A percentile compares a stretch with the other conserved stretches of the same genome.
Evolutionary conservation across 2,797 vertebrate species (phyloP).

Genomic region (Manis crassicaudata): DNA sequence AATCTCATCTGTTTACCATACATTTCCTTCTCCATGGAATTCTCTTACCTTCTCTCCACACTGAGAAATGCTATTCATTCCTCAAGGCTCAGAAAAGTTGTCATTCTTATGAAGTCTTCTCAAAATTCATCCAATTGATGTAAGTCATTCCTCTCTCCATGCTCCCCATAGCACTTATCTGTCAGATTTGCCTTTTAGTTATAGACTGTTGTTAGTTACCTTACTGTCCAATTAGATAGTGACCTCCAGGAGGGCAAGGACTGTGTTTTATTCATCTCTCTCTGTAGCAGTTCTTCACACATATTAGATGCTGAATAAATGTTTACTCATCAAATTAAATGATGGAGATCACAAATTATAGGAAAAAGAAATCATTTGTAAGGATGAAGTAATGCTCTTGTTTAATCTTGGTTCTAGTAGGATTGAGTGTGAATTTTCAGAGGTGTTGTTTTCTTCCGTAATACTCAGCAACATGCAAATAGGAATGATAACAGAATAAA

Average conservation of each 20-base stretch:
- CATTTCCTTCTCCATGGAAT: neutral
- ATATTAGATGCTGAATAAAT: neutral
- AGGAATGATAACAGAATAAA: neutral
- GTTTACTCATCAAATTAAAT: constrained; percentile 13
- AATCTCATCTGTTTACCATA: neutral
- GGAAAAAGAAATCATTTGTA: neutral
- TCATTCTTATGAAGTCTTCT: neutral
- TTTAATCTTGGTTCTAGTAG: neutral
- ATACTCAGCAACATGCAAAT: neutral
- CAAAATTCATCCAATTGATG: neutral
- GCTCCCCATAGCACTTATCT: neutral
- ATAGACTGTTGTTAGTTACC: neutral
- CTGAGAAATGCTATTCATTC: neutral
- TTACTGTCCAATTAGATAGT: neutral
- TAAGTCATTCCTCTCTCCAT: neutral
- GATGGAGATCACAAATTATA: neutral
- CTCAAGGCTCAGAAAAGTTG: neutral
- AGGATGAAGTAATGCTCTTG: neutral
- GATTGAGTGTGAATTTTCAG: neutral
- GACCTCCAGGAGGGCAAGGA: neutral
- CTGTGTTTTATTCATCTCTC: neutral
- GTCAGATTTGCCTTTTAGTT: neutral
- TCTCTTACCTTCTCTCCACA: neutral
- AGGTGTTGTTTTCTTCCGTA: neutral
- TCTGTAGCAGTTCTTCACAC: neutral